phyloP scores from a whole-genome alignment of 2,888 invertebrate genomes.

The Ypsolopha sequella region DNA sequence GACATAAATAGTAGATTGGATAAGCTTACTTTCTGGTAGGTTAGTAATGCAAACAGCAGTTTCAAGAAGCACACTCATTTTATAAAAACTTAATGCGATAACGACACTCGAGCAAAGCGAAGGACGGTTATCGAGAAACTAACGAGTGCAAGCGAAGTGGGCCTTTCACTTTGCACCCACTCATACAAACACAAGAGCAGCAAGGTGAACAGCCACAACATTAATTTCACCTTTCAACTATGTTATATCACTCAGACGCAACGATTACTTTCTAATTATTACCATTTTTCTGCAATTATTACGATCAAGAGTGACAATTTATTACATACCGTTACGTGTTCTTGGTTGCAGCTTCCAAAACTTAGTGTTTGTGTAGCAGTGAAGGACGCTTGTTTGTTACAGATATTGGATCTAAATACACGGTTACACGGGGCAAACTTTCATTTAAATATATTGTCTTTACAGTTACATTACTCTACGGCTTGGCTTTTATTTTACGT shows the following conservation, averaged over 20 bases:
- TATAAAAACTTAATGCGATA: constrained; percentile 10
- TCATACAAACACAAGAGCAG: constrained; percentile 12
- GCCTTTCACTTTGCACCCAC: constrained; percentile 22
- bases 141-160: constrained; percentile 19
- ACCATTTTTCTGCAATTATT: neutral
- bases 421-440: too few species aligned
- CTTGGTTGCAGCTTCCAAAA: too few species aligned
- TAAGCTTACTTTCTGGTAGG: constrained; percentile 33
- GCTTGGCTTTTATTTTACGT: too few species aligned
- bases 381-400: too few species aligned
- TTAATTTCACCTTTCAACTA: constrained; percentile 58
- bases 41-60: constrained; percentile 39
- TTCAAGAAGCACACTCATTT: constrained; percentile 34
- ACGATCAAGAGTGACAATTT: neutral
- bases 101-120: constrained; percentile 6
- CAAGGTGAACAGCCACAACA: constrained; percentile 34
- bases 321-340: too few species aligned
- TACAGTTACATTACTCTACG: too few species aligned
- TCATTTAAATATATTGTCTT: too few species aligned
- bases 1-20: too few species aligned
- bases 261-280: constrained; percentile 37
- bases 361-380: too few species aligned
- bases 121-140: constrained; percentile 17
- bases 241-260: constrained; percentile 37
- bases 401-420: too few species aligned